Evolutionary conservation across 2,888 invertebrate genomes (phyloP), one percentile per base, ranked within the genome.

Genomic region (Oxystoma pomonae): DNA sequence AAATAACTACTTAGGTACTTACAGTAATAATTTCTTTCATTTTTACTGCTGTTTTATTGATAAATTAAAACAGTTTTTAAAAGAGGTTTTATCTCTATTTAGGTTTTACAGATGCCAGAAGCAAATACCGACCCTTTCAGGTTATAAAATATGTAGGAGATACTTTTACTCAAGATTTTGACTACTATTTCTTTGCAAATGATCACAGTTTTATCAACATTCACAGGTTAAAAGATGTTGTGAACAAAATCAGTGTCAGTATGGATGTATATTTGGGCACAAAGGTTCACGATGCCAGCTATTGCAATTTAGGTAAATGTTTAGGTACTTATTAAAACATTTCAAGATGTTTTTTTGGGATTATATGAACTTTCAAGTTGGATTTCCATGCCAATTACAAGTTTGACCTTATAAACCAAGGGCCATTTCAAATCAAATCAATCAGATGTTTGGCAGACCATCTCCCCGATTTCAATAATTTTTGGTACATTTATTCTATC

Each of bases 91-190:
- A n/a, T n/a, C n/a, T n/a, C n/a, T n/a, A n/a, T n/a, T 35, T 96
- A 0, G 93, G 92, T 1, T 95, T 96, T 76, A 91, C 93, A 0
- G 94, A 95, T 77, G 90, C 87, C 0, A 86, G 83, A 71, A 87
- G 81, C 78, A 86, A 90, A 77, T 83, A 93, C 16, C 86, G 91
- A 70, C 93, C 94, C 0, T 92, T 96, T 79, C 94, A 94, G 76
- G 88, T 92, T 18, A 83, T 97, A 55, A 94, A 94, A 77, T 96
- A 96, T 77, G 87, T 97, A 12, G 89, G 90, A 0, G 95, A 96
- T 72, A 94, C 94, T 77, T 94, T 91, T 80, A 81, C 91, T 49
- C 90, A 96, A 72, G 92, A 91, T 72, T 98, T 91, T 79, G 96
- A 98, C 80, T 98, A 92, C 82, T 97, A 96, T 81, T 91, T 94